These are phyloP conservation scores for Denticeps clupeoides DNA, from an alignment of 2,797 vertebrate species.

Conservation along the genomic window DNA sequence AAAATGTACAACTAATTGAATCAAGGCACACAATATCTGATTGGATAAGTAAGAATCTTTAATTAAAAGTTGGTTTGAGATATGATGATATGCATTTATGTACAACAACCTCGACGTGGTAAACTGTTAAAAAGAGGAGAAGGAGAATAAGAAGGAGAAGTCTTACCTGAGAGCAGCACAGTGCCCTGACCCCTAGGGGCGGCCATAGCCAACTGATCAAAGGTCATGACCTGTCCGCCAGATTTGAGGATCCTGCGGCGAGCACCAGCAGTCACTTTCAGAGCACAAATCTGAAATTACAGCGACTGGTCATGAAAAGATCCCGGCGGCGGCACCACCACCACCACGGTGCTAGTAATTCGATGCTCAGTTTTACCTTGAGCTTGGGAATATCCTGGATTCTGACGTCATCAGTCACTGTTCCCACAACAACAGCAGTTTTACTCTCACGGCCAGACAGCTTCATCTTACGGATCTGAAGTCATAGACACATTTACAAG, in stretches of 20 bases:
- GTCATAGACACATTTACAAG: neutral
- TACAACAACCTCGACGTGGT: no score
- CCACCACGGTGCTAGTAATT: neutral
- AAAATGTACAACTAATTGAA: no score
- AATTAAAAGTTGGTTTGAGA: no score
- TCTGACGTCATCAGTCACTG: constrained; percentile 79
- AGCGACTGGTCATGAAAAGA: neutral
- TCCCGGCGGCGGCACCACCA: neutral
- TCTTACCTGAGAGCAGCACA: constrained; percentile 78
- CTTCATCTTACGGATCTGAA: constrained; percentile 85
- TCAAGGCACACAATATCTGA: no score
- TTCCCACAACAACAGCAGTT: constrained; percentile 82
- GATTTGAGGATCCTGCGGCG: constrained; percentile 76
- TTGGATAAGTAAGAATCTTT: no score
- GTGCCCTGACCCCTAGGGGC: constrained; percentile 81
- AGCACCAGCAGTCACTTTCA: constrained; percentile 69
- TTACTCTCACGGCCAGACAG: constrained; percentile 70
- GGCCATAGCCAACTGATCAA: constrained; percentile 82
- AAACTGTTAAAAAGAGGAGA: no score
- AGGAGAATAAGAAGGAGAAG: no score
- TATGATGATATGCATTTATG: no score
- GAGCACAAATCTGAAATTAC: constrained; percentile 70
- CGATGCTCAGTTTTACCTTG: no score
- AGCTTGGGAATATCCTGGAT: constrained; percentile 82
- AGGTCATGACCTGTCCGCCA: constrained; percentile 81